Base-by-base conservation (phyloP, 2,888 invertebrate genomes). In the Antheraea assamensis region DNA sequence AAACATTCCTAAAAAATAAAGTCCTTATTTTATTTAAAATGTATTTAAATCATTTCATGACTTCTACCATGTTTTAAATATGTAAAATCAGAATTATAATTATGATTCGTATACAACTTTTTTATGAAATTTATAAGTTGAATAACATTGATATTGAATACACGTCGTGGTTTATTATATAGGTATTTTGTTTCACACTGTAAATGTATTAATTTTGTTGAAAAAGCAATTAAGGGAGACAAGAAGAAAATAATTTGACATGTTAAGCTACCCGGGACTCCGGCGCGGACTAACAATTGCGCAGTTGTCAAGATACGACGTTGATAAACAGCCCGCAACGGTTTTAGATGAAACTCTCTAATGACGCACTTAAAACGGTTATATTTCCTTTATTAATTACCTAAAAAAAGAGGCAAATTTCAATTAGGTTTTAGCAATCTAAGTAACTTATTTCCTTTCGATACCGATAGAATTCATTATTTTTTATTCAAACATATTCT, bases 291-390 rank as follows among this genome's bases (percentile, higher is more conserved):
- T 66, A 74, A 74, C 76, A 78, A 73, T 72, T 71, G 64, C 75
- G 75, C 58, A 47, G 71, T 75, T 72, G 79, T 72, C 72, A 30
- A 64, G 61, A 30, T 27, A 77, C 75, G 74, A 71, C 64, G 73
- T 47, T 76, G 79, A 80, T 74, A 79, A 78, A 81, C 76, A 75
- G 71, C 74, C 73, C 72, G 72, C 71, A 55, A 66, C 73, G 74
- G 72, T 74, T 68, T 68, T 35, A 68, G 35, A 31, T n/a, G 68
- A 35, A 66, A 68, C n/a, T 68, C 68, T n/a, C 68, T 68, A 35
- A 68, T 68, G 35, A 35, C 19, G 31, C 68, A 35, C 35, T 68
- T 35, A 68, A 64, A 68, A 35, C 35, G 68, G n/a, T 68, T 68
- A 68, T n/a, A 68, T 68, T 68, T 68, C 68, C 17, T 35, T 68